These are phyloP conservation scores for Phalacrocorax carbo DNA, from an alignment of 2,113 vertebrate genomes.

Conservation along the genomic window DNA sequence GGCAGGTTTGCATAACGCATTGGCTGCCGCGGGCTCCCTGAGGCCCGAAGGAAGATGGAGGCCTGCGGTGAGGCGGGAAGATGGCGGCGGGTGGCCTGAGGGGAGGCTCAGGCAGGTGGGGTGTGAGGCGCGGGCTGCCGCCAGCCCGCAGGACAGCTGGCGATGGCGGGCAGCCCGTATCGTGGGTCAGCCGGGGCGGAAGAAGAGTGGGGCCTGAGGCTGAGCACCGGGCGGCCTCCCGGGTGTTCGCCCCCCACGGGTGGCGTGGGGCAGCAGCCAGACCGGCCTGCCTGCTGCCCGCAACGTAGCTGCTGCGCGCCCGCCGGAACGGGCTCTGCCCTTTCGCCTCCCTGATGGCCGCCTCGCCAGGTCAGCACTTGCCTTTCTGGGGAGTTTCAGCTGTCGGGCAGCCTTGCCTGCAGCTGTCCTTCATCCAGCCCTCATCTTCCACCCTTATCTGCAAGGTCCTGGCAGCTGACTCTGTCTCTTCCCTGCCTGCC, in stretches of 20 bases:
- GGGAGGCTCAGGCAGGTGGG: fast-evolving
- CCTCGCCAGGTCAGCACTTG: not conserved
- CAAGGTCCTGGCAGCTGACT: not conserved
- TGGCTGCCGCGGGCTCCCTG: fast-evolving
- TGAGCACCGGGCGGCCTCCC: no score
- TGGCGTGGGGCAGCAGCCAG: fast-evolving
- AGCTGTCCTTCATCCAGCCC: not conserved
- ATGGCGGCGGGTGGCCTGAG: not conserved
- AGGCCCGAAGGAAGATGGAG: not conserved
- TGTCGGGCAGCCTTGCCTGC: not conserved
- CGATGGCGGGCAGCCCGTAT: no score
- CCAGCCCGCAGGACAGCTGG: fast-evolving
- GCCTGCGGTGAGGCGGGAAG: fast-evolving
- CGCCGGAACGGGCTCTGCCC: fast-evolving
- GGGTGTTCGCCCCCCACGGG: fast-evolving
- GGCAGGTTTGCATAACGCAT: not conserved
- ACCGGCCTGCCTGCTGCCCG: fast-evolving
- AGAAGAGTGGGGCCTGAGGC: fast-evolving
- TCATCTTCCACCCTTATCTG: not conserved
- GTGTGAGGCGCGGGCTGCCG: not conserved
- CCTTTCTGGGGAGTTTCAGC: not conserved
- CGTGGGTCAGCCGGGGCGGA: no score
- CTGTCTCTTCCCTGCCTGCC: not conserved
- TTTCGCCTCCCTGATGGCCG: not conserved
- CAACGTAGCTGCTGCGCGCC: fast-evolving